A percentile compares a stretch with the other conserved stretches of the same genome.
phyloP scores from a whole-genome alignment of 2,797 vertebrate species.

The Sebastolobus alascanus region DNA sequence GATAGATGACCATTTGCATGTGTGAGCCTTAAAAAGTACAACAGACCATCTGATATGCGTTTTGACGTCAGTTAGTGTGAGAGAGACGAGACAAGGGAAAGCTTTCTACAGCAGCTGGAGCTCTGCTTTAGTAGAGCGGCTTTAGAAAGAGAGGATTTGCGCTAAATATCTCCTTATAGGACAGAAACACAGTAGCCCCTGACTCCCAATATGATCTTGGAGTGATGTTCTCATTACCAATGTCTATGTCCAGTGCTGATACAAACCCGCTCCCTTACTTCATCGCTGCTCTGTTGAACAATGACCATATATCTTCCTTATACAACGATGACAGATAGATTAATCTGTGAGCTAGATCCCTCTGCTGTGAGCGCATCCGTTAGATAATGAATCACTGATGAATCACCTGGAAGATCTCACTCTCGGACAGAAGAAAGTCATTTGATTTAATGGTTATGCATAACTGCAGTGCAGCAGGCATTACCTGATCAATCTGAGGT shows the following conservation, averaged over 20 bases:
- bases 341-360: conserved; percentile 81
- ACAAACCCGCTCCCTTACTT: conserved; percentile 58
- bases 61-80: conserved; percentile 54
- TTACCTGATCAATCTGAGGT: conserved; percentile 40
- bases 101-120: conserved; percentile 28
- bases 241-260: conserved; percentile 50
- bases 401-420: conserved; percentile 79
- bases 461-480: conserved; percentile 30
- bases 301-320: conserved; percentile 83
- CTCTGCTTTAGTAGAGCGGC: conserved; percentile 3
- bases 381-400: conserved; percentile 84
- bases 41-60: conserved; percentile 50
- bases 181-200: conserved; percentile 20
- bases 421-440: conserved; percentile 56
- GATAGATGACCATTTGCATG: conserved; percentile 62
- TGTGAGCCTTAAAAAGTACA: conserved; percentile 51
- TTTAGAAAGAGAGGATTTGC: conserved; percentile 11
- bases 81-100: conserved; percentile 25
- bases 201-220: conserved; percentile 31
- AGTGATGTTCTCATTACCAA: conserved; percentile 70
- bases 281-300: conserved; percentile 66
- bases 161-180: conserved; percentile 19
- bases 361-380: conserved; percentile 72
- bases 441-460: conserved; percentile 53
- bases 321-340: conserved; percentile 82